Conservation (phyloP, 2,888 invertebrate species). For the Pherbina coryleti region DNA sequence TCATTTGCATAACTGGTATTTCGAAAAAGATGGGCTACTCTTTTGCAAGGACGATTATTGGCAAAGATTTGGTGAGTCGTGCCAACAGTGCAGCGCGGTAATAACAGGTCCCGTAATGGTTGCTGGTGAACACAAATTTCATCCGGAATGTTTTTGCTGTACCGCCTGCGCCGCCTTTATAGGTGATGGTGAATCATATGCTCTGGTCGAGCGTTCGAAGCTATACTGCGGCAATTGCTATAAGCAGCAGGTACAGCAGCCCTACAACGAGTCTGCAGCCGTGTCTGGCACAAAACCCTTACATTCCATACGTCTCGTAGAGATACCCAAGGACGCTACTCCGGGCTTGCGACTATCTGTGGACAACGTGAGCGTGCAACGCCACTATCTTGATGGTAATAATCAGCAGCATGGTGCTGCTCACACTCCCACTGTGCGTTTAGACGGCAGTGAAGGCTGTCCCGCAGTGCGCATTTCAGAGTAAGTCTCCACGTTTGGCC, state of each 20-base stretch:
- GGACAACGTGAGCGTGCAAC: constrained; percentile 56
- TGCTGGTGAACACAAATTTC: constrained; percentile 94
- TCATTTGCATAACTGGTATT: constrained; percentile 90
- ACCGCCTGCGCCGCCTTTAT: constrained; percentile 84
- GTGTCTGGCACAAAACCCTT: constrained; percentile 71
- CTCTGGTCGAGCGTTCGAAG: constrained; percentile 89
- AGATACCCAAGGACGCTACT: constrained; percentile 76
- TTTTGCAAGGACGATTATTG: constrained; percentile 93
- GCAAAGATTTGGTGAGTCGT: constrained; percentile 88
- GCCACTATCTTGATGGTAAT: constrained; percentile 40
- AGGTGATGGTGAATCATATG: constrained; percentile 93
- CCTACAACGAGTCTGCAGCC: constrained; percentile 63
- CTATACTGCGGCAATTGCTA: constrained; percentile 89
- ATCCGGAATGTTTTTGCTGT: constrained; percentile 96
- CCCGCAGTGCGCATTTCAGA: constrained; percentile 80
- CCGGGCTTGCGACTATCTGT: constrained; percentile 75
- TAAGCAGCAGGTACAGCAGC: constrained; percentile 64
- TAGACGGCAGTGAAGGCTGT: constrained; percentile 66
- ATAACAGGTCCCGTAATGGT: constrained; percentile 91
- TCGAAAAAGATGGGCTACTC: constrained; percentile 89
- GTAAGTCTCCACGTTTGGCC: constrained; percentile 67
- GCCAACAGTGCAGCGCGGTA: constrained; percentile 82
- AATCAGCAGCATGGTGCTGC: constrained; percentile 36
- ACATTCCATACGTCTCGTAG: constrained; percentile 87
- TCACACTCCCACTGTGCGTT: constrained; percentile 43